Evolutionary conservation across 2,888 invertebrate genomes (phyloP).

Genomic region (Cryptophagus acutangulus): DNA sequence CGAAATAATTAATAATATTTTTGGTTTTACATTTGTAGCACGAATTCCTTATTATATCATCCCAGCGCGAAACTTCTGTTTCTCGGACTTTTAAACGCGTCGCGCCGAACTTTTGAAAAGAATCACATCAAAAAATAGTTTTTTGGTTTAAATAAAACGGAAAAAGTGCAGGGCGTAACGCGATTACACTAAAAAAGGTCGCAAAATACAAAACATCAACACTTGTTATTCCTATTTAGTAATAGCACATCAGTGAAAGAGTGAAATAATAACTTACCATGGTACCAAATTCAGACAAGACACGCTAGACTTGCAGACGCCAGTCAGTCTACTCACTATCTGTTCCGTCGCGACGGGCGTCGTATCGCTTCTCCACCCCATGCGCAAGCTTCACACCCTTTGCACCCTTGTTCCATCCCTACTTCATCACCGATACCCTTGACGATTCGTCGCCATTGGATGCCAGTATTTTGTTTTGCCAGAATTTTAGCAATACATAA

Average conservation of each 20-base stretch:
- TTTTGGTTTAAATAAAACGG: too few relatives aligned
- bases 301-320: conserved; percentile 48
- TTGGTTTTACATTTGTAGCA: too few relatives aligned
- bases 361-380: conserved; percentile 59
- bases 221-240: too few relatives aligned
- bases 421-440: conserved; percentile 42
- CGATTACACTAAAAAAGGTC: too few relatives aligned
- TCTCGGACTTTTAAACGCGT: too few relatives aligned
- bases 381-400: conserved; percentile 45
- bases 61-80: too few relatives aligned
- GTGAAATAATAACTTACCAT: conserved; percentile 36
- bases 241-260: neutral
- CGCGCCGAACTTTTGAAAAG: too few relatives aligned
- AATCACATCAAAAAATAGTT: too few relatives aligned
- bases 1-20: too few relatives aligned
- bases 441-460: conserved; percentile 34
- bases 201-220: too few relatives aligned
- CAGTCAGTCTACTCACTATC: conserved; percentile 51
- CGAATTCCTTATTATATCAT: too few relatives aligned
- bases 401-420: conserved; percentile 29
- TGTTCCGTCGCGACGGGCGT: conserved; percentile 57
- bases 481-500: conserved; percentile 39
- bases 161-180: too few relatives aligned
- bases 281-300: conserved; percentile 31
- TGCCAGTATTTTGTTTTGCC: conserved; percentile 38